Conservation (phyloP, 2,888 invertebrate species). For the Rhagonycha fulva region DNA sequence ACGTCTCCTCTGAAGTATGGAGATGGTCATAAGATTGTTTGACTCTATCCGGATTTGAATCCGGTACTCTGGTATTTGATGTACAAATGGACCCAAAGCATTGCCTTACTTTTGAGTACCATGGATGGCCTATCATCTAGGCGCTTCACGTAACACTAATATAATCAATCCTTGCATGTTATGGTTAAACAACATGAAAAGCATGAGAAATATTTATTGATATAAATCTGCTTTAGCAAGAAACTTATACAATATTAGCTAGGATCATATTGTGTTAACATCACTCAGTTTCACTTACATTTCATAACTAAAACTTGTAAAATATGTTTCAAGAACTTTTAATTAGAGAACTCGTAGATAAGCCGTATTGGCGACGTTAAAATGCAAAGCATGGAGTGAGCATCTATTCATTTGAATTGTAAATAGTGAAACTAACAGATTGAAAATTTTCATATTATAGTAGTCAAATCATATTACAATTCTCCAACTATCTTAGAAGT, state of each 20-base stretch:
- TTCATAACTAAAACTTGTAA: not conserved
- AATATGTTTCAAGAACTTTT: not conserved
- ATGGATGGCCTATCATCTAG: too few relatives aligned
- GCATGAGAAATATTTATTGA: too few relatives aligned
- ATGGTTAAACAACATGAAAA: too few relatives aligned
- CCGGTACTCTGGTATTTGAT: too few relatives aligned
- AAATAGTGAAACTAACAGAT: constrained; percentile 19
- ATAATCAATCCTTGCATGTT: too few relatives aligned
- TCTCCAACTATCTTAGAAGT: constrained; percentile 6
- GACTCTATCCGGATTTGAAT: too few relatives aligned
- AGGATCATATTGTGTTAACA: not conserved
- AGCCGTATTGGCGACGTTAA: constrained; percentile 1
- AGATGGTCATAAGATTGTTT: too few relatives aligned
- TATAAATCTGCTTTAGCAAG: not conserved
- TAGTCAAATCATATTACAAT: constrained; percentile 16
- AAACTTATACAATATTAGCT: not conserved
- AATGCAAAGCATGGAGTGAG: constrained; percentile 10
- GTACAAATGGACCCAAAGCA: too few relatives aligned
- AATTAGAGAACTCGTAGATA: constrained; percentile 6
- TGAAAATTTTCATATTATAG: constrained; percentile 5
- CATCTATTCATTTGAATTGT: constrained; percentile 24
- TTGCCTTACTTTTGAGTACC: too few relatives aligned
- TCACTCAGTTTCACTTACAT: not conserved
- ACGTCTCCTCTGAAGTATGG: too few relatives aligned
- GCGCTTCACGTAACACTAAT: too few relatives aligned